These are phyloP conservation scores for Mythimna albipuncta DNA, from an alignment of 2,888 invertebrate genomes.

Conservation along the genomic window DNA sequence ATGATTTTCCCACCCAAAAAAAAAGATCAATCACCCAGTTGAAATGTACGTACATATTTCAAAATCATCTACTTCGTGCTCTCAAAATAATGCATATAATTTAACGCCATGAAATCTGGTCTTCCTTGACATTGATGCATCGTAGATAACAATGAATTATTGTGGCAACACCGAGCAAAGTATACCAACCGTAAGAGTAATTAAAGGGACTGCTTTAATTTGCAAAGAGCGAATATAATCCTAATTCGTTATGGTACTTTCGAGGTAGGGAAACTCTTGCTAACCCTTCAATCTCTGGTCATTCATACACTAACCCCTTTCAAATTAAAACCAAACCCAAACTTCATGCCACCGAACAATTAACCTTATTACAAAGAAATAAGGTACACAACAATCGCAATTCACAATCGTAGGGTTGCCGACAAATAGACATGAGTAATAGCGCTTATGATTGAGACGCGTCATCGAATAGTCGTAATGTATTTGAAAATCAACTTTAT, in stretches of 20 bases:
- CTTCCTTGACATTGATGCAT: conserved; percentile 18
- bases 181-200: conserved; percentile 44
- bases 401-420: conserved; percentile 11
- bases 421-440: conserved; percentile 55
- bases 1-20: too few relatives aligned
- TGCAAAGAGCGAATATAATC: conserved; percentile 51
- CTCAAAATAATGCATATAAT: neutral
- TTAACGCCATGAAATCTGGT: neutral
- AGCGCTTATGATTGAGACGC: conserved; percentile 73
- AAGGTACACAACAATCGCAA: conserved; percentile 2
- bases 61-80: neutral
- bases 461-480: conserved; percentile 26
- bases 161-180: conserved; percentile 11
- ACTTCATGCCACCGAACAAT: neutral
- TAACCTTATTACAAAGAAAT: neutral
- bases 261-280: conserved; percentile 16
- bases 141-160: conserved; percentile 18
- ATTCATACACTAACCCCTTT: conserved; percentile 51
- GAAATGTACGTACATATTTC: too few relatives aligned
- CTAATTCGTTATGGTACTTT: conserved; percentile 53
- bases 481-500: conserved; percentile 18
- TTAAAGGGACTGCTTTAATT: conserved; percentile 49
- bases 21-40: too few relatives aligned
- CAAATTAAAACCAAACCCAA: conserved; percentile 38
- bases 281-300: conserved; percentile 55